Evolutionary conservation across 1,140 invertebrate species (phyloP).

Genomic region (Antheraea mylitta): DNA sequence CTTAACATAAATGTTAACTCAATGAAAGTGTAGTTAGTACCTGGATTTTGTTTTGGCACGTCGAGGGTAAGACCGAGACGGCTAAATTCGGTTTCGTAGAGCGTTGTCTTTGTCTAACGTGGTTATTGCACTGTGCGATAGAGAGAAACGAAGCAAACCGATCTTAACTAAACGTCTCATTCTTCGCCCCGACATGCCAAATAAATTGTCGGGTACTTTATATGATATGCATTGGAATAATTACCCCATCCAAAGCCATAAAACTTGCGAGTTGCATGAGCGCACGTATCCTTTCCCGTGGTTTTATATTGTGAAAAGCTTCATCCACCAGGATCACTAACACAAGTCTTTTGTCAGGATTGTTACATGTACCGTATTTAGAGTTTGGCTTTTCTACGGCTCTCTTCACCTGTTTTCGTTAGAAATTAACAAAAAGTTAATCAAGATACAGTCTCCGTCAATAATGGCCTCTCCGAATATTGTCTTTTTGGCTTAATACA

Average conservation of each 20-base stretch:
- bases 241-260: slow-evolving; percentile 73
- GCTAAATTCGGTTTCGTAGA: too few relatives aligned
- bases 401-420: slow-evolving; percentile 65
- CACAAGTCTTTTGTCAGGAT: slow-evolving; percentile 59
- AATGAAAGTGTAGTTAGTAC: neutral
- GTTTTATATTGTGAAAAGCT: slow-evolving; percentile 58
- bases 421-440: neutral
- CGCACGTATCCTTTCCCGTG: slow-evolving; percentile 64
- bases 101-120: too few relatives aligned
- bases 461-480: too few relatives aligned
- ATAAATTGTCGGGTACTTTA: too few relatives aligned
- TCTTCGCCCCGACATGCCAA: too few relatives aligned
- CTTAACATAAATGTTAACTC: too few relatives aligned
- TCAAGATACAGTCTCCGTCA: too few relatives aligned
- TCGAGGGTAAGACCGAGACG: too few relatives aligned
- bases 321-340: slow-evolving; percentile 66
- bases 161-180: too few relatives aligned
- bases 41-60: neutral
- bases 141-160: too few relatives aligned
- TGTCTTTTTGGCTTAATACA: too few relatives aligned
- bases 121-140: too few relatives aligned
- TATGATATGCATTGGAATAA: neutral
- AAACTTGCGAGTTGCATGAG: slow-evolving; percentile 73
- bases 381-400: slow-evolving; percentile 66
- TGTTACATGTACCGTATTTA: slow-evolving; percentile 59